Conservation (phyloP, 2,888 invertebrate species). For the Tachina grossa region DNA sequence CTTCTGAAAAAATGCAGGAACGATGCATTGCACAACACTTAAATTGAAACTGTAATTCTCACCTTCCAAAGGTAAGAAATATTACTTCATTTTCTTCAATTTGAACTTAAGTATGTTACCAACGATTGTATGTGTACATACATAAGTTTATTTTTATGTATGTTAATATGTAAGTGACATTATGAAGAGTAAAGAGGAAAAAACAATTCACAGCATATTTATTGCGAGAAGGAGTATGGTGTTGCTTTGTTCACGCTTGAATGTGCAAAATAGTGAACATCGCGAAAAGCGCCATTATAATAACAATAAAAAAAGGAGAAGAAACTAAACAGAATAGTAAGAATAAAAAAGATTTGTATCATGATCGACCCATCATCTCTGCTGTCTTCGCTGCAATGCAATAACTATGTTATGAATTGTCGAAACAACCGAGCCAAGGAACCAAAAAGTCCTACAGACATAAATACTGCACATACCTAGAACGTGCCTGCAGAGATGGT, state of each 20-base stretch:
- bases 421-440: conserved; percentile 24
- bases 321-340: conserved; percentile 30
- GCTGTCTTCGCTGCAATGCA: conserved; percentile 62
- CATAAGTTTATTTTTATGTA: not conserved
- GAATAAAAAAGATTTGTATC: conserved; percentile 64
- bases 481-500: conserved; percentile 60
- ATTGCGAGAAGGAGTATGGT: conserved; percentile 38
- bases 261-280: conserved; percentile 64
- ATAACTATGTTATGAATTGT: conserved; percentile 54
- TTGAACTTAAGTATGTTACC: conserved; percentile 1
- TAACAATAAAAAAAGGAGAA: conserved; percentile 39
- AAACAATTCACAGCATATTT: conserved; percentile 52
- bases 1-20: no score
- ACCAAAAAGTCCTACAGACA: conserved; percentile 15
- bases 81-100: no score
- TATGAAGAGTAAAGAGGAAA: conserved; percentile 14
- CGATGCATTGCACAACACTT: no score
- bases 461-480: conserved; percentile 26
- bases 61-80: no score
- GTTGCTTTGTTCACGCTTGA: conserved; percentile 59
- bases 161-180: not conserved
- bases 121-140: conserved; percentile 6
- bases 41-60: no score
- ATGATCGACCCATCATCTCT: conserved; percentile 66
- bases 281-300: conserved; percentile 61